A percentile compares a stretch with the other conserved stretches of the same genome.
These are phyloP conservation scores for Macquaria australasica DNA, from an alignment of 2,113 vertebrate species.

Conservation along the genomic window DNA sequence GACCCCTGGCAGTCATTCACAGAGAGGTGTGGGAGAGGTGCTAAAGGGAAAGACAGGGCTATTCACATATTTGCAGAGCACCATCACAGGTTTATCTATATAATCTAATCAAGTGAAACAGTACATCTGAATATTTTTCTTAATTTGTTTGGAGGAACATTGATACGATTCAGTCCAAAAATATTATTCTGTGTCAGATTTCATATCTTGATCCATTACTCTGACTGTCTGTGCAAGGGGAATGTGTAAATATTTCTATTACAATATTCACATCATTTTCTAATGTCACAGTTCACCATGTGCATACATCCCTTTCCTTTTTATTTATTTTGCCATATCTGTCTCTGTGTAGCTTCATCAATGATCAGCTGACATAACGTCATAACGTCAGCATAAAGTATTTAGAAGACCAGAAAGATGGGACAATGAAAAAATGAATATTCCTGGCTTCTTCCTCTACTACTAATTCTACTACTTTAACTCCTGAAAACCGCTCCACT, in stretches of 20 bases:
- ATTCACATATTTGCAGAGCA: not conserved
- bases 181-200: slow-evolving; percentile 38
- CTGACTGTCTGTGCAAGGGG: not conserved
- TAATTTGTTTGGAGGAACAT: slow-evolving; percentile 12
- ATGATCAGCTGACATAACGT: not conserved
- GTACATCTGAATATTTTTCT: slow-evolving; percentile 16
- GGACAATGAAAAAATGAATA: no score
- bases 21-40: not conserved
- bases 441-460: not conserved
- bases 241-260: slow-evolving; percentile 9
- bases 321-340: not conserved
- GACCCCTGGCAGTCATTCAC: not conserved
- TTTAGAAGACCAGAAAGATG: not conserved
- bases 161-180: slow-evolving; percentile 1
- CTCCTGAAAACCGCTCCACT: not conserved
- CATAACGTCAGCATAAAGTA: not conserved
- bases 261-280: not conserved
- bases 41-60: not conserved
- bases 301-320: not conserved
- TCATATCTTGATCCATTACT: slow-evolving; percentile 7
- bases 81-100: slow-evolving; percentile 8
- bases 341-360: not conserved
- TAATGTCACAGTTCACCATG: slow-evolving; percentile 1
- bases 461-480: not conserved
- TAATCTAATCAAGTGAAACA: slow-evolving; percentile 37